These are phyloP conservation scores for Erpetoichthys calabaricus DNA, from an alignment of 2,797 vertebrate genomes.

Conservation along the genomic window DNA sequence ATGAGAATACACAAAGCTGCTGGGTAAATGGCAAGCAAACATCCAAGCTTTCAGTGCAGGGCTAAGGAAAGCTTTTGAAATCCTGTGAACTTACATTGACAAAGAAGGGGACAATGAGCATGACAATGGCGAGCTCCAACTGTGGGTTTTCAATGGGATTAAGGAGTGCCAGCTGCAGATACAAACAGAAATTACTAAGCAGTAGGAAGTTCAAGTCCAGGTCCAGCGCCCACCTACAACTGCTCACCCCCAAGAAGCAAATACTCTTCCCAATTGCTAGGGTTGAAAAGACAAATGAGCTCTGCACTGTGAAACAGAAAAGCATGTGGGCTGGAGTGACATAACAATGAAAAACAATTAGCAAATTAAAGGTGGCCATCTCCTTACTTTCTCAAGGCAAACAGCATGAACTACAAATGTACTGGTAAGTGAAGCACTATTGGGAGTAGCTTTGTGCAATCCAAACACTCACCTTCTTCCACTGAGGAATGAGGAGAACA, in stretches of 20 bases:
- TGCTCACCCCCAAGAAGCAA: no score
- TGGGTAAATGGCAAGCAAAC: slow-evolving; percentile 9
- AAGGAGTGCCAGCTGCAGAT: slow-evolving; percentile 69
- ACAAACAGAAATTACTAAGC: slow-evolving; percentile 20
- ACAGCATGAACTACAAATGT: no score
- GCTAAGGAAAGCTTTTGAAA: background rate
- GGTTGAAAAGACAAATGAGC: no score
- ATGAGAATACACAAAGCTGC: slow-evolving; percentile 7
- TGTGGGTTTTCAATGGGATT: slow-evolving; percentile 82
- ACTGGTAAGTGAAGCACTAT: no score
- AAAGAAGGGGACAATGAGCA: slow-evolving; percentile 98
- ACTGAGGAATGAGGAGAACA: slow-evolving; percentile 86
- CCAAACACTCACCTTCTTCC: slow-evolving; percentile 71
- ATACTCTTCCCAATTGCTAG: no score
- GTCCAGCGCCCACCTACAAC: background rate
- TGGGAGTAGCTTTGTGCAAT: no score
- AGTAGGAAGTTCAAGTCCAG: background rate
- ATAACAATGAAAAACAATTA: no score
- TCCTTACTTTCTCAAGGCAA: no score
- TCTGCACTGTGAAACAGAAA: no score
- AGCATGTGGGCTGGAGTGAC: no score
- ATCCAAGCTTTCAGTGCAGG: background rate
- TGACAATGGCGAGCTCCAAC: slow-evolving; percentile 90
- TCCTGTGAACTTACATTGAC: slow-evolving; percentile 73
- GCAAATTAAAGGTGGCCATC: no score